Evolutionary conservation across 2,888 invertebrate genomes (phyloP).

Genomic region (Scaptomyza polygonia): DNA sequence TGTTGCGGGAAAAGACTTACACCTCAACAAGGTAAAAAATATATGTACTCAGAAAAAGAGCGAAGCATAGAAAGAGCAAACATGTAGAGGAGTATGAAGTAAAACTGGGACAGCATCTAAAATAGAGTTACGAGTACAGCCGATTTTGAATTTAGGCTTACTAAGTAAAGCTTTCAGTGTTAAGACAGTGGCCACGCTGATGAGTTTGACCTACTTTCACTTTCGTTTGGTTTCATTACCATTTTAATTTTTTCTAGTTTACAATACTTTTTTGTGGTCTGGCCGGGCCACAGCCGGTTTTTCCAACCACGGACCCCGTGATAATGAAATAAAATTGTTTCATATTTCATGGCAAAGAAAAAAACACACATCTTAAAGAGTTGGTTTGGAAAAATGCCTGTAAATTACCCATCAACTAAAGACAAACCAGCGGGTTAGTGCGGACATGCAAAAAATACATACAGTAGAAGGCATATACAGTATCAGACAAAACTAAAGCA

Average conservation of each 20-base stretch:
- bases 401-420: slow-evolving; percentile 57
- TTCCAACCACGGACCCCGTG: slow-evolving; percentile 57
- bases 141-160: slow-evolving; percentile 46
- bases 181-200: slow-evolving; percentile 60
- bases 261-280: slow-evolving; percentile 39
- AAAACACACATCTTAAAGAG: slow-evolving; percentile 16
- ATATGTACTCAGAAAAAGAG: slow-evolving; percentile 22
- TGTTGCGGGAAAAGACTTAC: slow-evolving; percentile 54
- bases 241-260: slow-evolving; percentile 49
- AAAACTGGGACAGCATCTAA: slow-evolving; percentile 3
- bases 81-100: slow-evolving; percentile 9
- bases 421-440: slow-evolving; percentile 35
- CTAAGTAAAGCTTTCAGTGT: slow-evolving; percentile 32
- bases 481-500: too few species aligned
- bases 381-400: slow-evolving; percentile 51
- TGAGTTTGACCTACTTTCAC: slow-evolving; percentile 81
- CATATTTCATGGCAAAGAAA: slow-evolving; percentile 65
- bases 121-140: slow-evolving; percentile 46
- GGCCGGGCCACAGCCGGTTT: slow-evolving; percentile 60
- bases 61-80: not conserved
- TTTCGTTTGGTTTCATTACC: slow-evolving; percentile 71
- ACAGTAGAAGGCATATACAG: slow-evolving; percentile 4
- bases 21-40: too few species aligned
- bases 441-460: not conserved
- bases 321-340: slow-evolving; percentile 75